phyloP scores from a whole-genome alignment of 2,888 invertebrate species.

The Drosophila acutilabella region DNA sequence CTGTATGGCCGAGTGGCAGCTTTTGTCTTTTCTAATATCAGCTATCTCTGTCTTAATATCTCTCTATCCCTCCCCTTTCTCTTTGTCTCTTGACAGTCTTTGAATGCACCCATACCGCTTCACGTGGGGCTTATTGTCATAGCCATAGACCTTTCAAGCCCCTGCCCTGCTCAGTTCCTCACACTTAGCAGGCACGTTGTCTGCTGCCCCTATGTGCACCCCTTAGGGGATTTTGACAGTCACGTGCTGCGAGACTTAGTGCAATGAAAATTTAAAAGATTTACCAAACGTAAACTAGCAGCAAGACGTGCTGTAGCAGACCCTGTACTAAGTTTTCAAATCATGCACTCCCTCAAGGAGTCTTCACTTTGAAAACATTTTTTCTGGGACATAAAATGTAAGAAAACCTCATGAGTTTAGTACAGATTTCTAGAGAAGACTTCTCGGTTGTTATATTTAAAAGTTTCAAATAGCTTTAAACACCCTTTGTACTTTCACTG shows the following conservation, averaged over 20 bases:
- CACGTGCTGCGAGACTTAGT: conserved; percentile 70
- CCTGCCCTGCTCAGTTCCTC: neutral
- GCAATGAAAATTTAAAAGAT: conserved; percentile 49
- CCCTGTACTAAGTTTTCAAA: neutral
- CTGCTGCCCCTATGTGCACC: conserved; percentile 8
- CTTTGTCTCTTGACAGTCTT: conserved; percentile 21
- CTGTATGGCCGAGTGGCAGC: conserved; percentile 49
- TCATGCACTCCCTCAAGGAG: no score
- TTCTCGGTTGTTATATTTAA: no score
- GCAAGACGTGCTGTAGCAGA: neutral
- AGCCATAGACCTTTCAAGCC: conserved; percentile 23
- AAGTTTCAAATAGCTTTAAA: no score
- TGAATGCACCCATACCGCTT: conserved; percentile 32
- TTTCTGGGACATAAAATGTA: no score
- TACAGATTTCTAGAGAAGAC: no score
- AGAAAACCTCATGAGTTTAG: no score
- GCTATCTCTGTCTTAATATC: conserved; percentile 7
- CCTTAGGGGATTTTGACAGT: conserved; percentile 35
- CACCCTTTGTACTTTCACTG: neutral
- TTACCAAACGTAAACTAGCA: neutral
- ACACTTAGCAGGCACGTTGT: conserved; percentile 47
- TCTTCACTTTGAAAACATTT: no score
- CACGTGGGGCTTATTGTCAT: conserved; percentile 29
- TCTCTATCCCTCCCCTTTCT: neutral
- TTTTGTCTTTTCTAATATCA: conserved; percentile 57